Conservation (phyloP, 2,888 invertebrate species). For the Scaptomyza reducta region DNA sequence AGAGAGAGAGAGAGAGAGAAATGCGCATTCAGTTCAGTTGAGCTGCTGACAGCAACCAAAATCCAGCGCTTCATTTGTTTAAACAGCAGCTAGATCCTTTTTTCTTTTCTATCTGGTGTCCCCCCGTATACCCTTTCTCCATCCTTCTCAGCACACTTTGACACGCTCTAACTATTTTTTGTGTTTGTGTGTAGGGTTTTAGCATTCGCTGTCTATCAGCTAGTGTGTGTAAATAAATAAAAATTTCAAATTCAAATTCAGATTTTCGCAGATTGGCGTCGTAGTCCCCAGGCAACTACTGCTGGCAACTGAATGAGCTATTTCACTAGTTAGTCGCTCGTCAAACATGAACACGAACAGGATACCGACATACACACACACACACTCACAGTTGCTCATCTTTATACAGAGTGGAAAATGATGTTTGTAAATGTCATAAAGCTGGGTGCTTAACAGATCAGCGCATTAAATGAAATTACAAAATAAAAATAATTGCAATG, state of each 20-base stretch:
- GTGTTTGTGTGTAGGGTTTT: conserved; percentile 28
- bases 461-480: background rate
- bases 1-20: conserved; percentile 23
- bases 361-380: conserved; percentile 2
- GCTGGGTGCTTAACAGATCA: background rate
- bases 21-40: conserved; percentile 38
- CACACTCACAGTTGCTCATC: background rate
- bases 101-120: background rate
- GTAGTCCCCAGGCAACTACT: conserved; percentile 41
- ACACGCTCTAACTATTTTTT: too few species aligned
- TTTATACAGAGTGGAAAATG: conserved; percentile 5
- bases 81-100: conserved; percentile 55
- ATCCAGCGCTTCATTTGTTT: conserved; percentile 70
- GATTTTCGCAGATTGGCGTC: conserved; percentile 74
- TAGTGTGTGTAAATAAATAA: conserved; percentile 70
- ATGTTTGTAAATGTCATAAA: background rate
- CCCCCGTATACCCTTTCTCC: background rate
- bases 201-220: conserved; percentile 7
- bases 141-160: too few species aligned
- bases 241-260: conserved; percentile 68
- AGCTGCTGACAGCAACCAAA: conserved; percentile 37
- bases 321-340: conserved; percentile 69
- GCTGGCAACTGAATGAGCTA: conserved; percentile 17
- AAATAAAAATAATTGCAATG: background rate
- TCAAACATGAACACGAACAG: conserved; percentile 55